These are phyloP conservation scores for Pithys albifrons DNA, from an alignment of 2,113 vertebrate species.

Conservation along the genomic window DNA sequence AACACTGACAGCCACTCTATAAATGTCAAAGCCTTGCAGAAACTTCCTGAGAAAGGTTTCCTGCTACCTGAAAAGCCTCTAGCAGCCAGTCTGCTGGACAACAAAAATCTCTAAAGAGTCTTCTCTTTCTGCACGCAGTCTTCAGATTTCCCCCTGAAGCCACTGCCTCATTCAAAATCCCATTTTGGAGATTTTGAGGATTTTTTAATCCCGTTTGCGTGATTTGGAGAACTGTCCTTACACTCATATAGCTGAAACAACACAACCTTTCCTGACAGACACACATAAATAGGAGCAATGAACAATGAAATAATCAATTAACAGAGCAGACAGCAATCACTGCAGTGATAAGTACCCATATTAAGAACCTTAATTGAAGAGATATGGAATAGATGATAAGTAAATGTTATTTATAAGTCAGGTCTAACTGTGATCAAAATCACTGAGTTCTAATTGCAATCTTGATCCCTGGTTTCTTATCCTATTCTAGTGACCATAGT, in stretches of 20 bases:
- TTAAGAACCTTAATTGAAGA: background rate
- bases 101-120: background rate
- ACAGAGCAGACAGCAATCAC: background rate
- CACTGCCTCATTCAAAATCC: background rate
- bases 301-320: constrained; percentile 40
- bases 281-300: constrained; percentile 9
- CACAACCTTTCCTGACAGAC: background rate
- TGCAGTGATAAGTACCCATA: background rate
- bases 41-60: background rate
- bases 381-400: background rate
- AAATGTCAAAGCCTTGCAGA: constrained; percentile 18
- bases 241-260: background rate
- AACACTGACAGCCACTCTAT: background rate
- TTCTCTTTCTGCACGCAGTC: background rate
- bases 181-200: background rate
- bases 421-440: background rate
- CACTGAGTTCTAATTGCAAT: background rate
- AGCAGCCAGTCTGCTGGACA: background rate
- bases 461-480: background rate
- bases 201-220: background rate
- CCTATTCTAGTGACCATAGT: background rate
- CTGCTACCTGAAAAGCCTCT: background rate
- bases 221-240: background rate
- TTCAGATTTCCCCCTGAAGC: background rate
- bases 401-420: background rate